Conservation (phyloP, 1,140 invertebrate species). For the Popillia japonica region DNA sequence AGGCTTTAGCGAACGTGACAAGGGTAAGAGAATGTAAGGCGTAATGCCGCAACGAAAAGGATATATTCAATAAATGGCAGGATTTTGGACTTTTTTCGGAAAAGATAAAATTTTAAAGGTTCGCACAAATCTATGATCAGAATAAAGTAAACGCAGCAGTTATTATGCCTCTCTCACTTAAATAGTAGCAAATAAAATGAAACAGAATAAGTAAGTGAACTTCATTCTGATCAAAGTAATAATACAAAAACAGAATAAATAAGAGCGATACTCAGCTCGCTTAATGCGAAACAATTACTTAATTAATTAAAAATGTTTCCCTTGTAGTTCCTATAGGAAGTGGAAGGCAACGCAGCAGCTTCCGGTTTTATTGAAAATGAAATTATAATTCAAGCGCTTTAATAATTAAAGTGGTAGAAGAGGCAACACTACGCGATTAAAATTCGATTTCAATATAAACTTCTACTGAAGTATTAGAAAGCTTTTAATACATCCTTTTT, state of each 20-base stretch:
- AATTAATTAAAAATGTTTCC: constrained; percentile 1
- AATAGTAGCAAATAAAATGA: not conserved
- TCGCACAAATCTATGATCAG: not conserved
- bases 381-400: constrained; percentile 22
- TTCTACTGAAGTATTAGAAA: not conserved
- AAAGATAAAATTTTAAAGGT: not conserved
- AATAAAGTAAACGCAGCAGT: not conserved
- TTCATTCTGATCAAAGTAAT: not conserved
- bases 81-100: not conserved
- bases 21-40: not conserved
- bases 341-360: not conserved
- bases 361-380: constrained; percentile 19
- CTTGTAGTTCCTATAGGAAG: not conserved
- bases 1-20: not conserved
- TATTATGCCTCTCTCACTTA: not conserved
- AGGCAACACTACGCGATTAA: not conserved
- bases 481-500: not conserved
- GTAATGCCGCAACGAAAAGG: not conserved
- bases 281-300: not conserved
- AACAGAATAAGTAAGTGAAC: not conserved
- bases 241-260: not conserved
- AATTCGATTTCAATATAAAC: constrained; percentile 8
- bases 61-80: not conserved
- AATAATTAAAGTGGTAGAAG: not conserved
- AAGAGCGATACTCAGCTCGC: not conserved